Percentiles rank a stretch among this genome's conserved stretches.
Conservation (phyloP, 2,113 vertebrate species). For the Platycercus adscitus region DNA sequence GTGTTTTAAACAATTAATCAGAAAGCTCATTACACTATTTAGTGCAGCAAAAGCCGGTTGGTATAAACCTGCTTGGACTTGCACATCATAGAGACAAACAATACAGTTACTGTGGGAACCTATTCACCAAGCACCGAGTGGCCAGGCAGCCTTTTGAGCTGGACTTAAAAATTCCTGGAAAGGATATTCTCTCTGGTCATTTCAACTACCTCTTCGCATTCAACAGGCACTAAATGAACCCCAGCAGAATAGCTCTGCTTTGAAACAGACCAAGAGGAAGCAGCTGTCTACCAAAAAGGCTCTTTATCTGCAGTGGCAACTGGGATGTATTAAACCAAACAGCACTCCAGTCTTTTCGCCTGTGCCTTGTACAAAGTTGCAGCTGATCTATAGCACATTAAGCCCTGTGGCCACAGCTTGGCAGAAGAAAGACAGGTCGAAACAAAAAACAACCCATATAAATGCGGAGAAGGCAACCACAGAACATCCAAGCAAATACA, state of each 20-base stretch:
- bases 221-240: neutral
- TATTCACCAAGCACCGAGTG: neutral
- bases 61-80: neutral
- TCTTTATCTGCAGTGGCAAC: neutral
- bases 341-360: neutral
- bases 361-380: neutral
- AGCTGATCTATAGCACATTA: neutral
- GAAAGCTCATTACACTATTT: neutral
- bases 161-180: neutral
- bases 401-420: neutral
- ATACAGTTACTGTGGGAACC: conserved; percentile 45
- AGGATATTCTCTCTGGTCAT: neutral
- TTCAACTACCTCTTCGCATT: neutral
- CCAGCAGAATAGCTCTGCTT: neutral
- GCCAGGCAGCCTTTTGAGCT: neutral
- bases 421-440: neutral
- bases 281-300: neutral
- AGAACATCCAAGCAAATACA: neutral
- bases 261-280: neutral
- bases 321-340: neutral
- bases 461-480: neutral
- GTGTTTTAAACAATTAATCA: neutral
- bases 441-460: neutral
- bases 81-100: neutral
- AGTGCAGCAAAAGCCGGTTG: neutral